Evolutionary conservation across 2,888 invertebrate species (phyloP).

Genomic region (Caenorhabditis auriculariae): DNA sequence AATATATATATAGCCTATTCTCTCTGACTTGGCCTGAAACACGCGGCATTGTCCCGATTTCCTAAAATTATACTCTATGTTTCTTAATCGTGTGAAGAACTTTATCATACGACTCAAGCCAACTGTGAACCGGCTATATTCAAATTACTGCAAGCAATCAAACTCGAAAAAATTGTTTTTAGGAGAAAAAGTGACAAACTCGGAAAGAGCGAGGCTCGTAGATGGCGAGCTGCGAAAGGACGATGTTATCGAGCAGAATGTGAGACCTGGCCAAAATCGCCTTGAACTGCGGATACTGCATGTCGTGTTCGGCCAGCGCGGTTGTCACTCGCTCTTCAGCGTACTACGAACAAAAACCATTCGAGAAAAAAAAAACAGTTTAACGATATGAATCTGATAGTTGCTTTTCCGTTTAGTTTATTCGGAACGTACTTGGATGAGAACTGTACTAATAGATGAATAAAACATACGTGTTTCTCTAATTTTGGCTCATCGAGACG

Average conservation of each 20-base stretch:
- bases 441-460: not conserved
- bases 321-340: conserved; percentile 52
- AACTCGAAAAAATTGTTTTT: not conserved
- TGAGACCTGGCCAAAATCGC: conserved; percentile 53
- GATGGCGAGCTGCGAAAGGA: conserved; percentile 57
- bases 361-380: not conserved
- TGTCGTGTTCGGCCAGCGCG: conserved; percentile 53
- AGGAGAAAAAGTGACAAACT: conserved; percentile 35
- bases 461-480: conserved; percentile 46
- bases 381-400: not conserved
- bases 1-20: too few relatives aligned
- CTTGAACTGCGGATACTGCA: conserved; percentile 53
- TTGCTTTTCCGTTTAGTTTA: not conserved
- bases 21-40: too few relatives aligned
- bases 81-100: not conserved
- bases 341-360: conserved; percentile 35
- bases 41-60: too few relatives aligned
- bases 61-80: too few relatives aligned
- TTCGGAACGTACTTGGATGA: not conserved
- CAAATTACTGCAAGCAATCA: not conserved
- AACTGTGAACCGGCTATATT: not conserved
- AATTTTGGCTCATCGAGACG: conserved; percentile 45
- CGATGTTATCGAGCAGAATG: conserved; percentile 55
- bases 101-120: too few relatives aligned
- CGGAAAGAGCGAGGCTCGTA: conserved; percentile 61